Percentiles rank a stretch among this genome's conserved stretches.
phyloP scores from a whole-genome alignment of 2,888 invertebrate species.

The Emmelina monodactyla region DNA sequence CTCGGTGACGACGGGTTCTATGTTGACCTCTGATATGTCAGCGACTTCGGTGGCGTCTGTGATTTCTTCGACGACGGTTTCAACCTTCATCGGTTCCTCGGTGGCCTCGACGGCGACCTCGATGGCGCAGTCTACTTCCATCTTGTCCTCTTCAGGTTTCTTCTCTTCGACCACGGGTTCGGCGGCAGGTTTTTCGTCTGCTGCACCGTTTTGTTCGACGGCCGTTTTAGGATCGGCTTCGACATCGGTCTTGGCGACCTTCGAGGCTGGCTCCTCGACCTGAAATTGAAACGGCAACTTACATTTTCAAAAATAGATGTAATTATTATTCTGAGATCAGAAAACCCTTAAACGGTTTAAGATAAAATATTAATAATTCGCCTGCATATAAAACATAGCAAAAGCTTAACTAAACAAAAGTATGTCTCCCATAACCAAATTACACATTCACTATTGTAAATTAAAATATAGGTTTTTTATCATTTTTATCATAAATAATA shows the following conservation, averaged over 20 bases:
- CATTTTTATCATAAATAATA: too few relatives aligned
- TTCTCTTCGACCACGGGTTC: conserved; percentile 20
- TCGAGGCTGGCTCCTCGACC: conserved; percentile 54
- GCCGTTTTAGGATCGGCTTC: conserved; percentile 33
- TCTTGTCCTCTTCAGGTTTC: conserved; percentile 24
- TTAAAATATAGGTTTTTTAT: too few relatives aligned
- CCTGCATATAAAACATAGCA: too few relatives aligned
- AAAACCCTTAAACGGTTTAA: too few relatives aligned
- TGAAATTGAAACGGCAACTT: too few relatives aligned
- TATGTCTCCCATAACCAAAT: too few relatives aligned
- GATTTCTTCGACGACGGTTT: conserved; percentile 19
- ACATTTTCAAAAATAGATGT: too few relatives aligned
- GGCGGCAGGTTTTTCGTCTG: conserved; percentile 11
- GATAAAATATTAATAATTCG: too few relatives aligned
- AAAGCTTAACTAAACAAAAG: too few relatives aligned
- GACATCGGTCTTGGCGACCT: conserved; percentile 59
- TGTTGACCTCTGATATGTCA: conserved; percentile 24
- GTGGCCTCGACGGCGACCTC: conserved; percentile 16
- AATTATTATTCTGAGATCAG: too few relatives aligned
- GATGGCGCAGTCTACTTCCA: conserved; percentile 28
- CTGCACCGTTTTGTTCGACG: conserved; percentile 14
- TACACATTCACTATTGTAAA: too few relatives aligned
- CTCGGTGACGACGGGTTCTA: conserved; percentile 27
- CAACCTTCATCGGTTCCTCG: conserved; percentile 18
- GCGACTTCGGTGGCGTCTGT: conserved; percentile 24